Conservation (phyloP, 2,797 vertebrate species). For the Synaphobranchus kaupii region DNA sequence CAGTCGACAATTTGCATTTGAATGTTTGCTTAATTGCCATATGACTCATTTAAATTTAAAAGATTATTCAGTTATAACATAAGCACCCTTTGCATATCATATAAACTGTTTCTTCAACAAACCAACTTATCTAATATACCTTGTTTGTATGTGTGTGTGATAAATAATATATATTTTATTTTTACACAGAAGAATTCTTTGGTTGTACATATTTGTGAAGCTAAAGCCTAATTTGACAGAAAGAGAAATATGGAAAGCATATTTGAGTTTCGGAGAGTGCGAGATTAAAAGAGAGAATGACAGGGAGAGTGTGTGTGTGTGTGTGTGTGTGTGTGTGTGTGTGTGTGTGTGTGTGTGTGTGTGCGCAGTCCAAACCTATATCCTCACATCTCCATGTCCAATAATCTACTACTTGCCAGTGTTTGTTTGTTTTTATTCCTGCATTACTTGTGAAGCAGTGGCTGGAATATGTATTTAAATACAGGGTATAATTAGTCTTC, state of each 20-base stretch:
- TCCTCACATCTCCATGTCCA: not conserved
- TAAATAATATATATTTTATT: too few species aligned
- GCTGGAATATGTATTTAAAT: not conserved
- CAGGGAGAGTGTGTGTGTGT: too few species aligned
- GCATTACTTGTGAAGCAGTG: not conserved
- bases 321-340: not conserved
- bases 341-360: not conserved
- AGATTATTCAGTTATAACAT: not conserved
- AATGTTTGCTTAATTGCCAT: not conserved
- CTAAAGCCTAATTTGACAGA: too few species aligned
- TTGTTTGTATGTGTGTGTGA: too few species aligned
- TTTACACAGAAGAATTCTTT: too few species aligned
- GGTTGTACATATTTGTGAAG: too few species aligned
- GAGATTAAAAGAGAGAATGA: not conserved
- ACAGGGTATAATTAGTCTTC: not conserved
- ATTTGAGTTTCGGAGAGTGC: not conserved
- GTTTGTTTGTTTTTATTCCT: not conserved
- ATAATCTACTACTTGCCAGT: not conserved
- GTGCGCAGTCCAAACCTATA: not conserved
- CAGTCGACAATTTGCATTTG: not conserved
- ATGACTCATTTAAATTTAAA: not conserved
- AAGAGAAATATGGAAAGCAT: not conserved
- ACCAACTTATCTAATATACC: not conserved
- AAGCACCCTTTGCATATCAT: not conserved
- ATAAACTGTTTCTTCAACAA: not conserved